phyloP scores from a whole-genome alignment of 64 coral and sea anemone species.

The Stichodactyla helianthus region DNA sequence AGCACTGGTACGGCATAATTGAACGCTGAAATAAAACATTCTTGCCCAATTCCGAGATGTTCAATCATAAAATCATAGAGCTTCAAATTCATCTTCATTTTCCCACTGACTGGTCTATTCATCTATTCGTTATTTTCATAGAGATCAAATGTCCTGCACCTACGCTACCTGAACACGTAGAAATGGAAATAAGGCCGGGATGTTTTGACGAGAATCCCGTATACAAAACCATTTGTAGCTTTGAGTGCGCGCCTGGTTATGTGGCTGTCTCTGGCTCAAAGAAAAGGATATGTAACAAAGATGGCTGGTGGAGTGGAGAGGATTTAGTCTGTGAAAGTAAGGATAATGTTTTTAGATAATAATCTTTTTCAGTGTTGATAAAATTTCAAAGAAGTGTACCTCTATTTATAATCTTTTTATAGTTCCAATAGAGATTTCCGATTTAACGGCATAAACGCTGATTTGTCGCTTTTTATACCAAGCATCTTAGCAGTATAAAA shows the following conservation, averaged over 20 bases:
- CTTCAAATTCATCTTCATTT: too few species aligned
- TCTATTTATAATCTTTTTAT: too few species aligned
- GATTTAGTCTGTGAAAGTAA: slow-evolving; percentile 39
- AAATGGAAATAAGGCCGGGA: slow-evolving; percentile 9
- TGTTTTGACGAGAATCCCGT: slow-evolving; percentile 13
- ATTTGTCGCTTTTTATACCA: too few species aligned
- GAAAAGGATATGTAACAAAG: slow-evolving; percentile 31
- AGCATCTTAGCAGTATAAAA: too few species aligned
- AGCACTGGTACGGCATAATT: too few species aligned
- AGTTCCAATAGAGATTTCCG: too few species aligned
- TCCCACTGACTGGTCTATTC: background rate
- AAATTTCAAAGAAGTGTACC: too few species aligned
- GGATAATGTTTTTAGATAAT: background rate
- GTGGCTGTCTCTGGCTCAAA: slow-evolving; percentile 9
- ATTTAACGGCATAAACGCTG: too few species aligned
- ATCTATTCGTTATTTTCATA: slow-evolving; percentile 3
- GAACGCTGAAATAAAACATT: too few species aligned
- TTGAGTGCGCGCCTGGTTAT: slow-evolving; percentile 40
- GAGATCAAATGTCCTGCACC: slow-evolving; percentile 16
- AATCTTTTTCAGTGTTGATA: background rate
- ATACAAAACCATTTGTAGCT: slow-evolving; percentile 29
- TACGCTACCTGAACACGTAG: slow-evolving; percentile 3
- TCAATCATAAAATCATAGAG: too few species aligned
- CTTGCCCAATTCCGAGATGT: too few species aligned
- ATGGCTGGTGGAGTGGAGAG: slow-evolving; percentile 29